phyloP scores from a whole-genome alignment of 2,888 invertebrate species.

The Anoplius nigerrimus region DNA sequence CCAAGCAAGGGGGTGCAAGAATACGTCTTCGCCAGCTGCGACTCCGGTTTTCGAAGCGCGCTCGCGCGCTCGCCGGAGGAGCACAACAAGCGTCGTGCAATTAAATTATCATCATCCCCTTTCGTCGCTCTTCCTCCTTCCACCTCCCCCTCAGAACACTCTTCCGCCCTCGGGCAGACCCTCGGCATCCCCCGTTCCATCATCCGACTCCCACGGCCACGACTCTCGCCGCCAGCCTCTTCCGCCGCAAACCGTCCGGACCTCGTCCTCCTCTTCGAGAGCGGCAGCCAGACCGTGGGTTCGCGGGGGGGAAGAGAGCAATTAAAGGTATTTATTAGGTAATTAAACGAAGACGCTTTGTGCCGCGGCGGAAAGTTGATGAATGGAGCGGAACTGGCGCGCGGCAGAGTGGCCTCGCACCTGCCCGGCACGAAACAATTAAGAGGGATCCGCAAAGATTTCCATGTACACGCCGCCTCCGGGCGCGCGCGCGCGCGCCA shows the following conservation, averaged over 20 bases:
- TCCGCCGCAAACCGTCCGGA: neutral
- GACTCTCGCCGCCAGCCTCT: neutral
- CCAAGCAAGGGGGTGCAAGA: slow-evolving; percentile 34
- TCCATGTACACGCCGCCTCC: neutral
- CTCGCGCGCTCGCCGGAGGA: slow-evolving; percentile 1
- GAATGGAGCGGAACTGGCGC: slow-evolving; percentile 14
- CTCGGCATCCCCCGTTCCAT: slow-evolving; percentile 1
- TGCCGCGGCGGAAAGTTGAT: slow-evolving; percentile 13
- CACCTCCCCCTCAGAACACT: neutral
- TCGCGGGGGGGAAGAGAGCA: slow-evolving; percentile 1
- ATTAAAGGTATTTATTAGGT: slow-evolving; percentile 38
- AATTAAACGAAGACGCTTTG: slow-evolving; percentile 28
- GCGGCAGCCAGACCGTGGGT: neutral
- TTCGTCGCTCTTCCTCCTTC: slow-evolving; percentile 3
- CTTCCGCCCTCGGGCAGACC: neutral
- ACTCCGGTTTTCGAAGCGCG: slow-evolving; percentile 27
- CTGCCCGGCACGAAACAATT: slow-evolving; percentile 1
- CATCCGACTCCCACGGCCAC: neutral
- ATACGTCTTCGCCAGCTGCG: slow-evolving; percentile 53
- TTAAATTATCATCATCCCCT: slow-evolving; percentile 56
- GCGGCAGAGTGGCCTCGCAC: neutral
- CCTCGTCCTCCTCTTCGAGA: neutral
- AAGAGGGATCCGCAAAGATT: slow-evolving; percentile 5
- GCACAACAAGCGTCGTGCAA: slow-evolving; percentile 45
- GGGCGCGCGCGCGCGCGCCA: too few species aligned